Evolutionary conservation across 2,888 invertebrate genomes (phyloP), one percentile per base, ranked within the genome.

Genomic region (Spatulosminthurus flaviceps): DNA sequence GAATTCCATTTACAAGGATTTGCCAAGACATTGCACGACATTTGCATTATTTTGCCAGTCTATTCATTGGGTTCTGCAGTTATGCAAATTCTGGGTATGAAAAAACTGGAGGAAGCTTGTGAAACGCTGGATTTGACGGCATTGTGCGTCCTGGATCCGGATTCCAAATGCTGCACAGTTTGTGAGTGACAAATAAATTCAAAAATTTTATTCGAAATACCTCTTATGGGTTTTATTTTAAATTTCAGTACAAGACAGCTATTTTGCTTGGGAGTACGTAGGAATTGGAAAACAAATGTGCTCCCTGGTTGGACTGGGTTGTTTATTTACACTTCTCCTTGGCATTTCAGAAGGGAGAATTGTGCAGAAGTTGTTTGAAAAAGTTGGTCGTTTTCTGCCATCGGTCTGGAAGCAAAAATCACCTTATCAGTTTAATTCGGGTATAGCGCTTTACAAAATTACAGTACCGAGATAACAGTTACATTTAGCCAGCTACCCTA

Each of bases 41-140:
- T 93, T 42, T 91, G 94, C 85, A 89, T 94, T 81, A 86, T 92
- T 43, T 90, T 93, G 82, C 95, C 95, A 0, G 92, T 93, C 86
- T 93, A 91, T 87, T 89, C 91, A 22, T 86, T 93, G 79, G 90
- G 88, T 1, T 86, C 87, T 76, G 88, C 88, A 19, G 86, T 90
- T 42, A 85, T 86, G 11, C 88, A 89, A 81, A 86, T 89, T 66
- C 89, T 89, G 83, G 86, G 84, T 61, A 89, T 89, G 84, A 86
- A 87, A 71, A 83, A 87, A 61, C 86, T 87, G 74, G 86, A 87
- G 13, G 83, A 87, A 28, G 82, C 87, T n/a, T 89, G 89, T 51
- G 21, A 7, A 81, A 81, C 75, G 16, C 61, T 79, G 1, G 79
- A 80, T 5, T 61, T 81, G 66, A 72, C 83, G 24, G 26, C 24